A percentile compares a stretch with the other conserved stretches of the same genome.
phyloP scores from a whole-genome alignment of 2,113 vertebrate genomes.

The Sterrhoptilus dennistouni region DNA sequence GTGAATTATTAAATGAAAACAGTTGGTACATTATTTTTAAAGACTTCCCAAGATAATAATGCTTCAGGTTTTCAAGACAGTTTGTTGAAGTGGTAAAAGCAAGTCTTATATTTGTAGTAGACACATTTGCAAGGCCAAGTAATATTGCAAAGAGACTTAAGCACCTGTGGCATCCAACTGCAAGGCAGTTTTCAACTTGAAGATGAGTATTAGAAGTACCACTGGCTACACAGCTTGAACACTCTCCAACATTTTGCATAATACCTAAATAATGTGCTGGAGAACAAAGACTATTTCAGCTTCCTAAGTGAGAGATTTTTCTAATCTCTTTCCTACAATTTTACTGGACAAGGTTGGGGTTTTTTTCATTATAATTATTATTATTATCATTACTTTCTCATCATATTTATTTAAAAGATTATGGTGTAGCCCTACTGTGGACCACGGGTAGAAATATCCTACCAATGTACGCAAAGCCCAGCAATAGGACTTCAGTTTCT shows the following conservation, averaged over 20 bases:
- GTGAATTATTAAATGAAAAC: not conserved
- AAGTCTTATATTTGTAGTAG: not conserved
- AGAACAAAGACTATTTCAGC: not conserved
- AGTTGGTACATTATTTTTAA: not conserved
- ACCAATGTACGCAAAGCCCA: not conserved
- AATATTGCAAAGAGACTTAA: not conserved
- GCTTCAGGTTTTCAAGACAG: not conserved
- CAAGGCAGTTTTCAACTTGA: not conserved
- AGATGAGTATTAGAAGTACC: not conserved
- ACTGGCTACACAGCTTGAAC: not conserved
- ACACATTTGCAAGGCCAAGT: not conserved
- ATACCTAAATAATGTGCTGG: not conserved
- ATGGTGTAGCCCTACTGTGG: constrained; percentile 1
- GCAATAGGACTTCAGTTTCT: constrained; percentile 6
- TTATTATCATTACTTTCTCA: constrained; percentile 13
- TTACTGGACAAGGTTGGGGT: not conserved
- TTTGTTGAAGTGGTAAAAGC: not conserved
- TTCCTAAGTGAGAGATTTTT: not conserved
- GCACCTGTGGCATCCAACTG: not conserved
- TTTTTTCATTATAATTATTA: not conserved
- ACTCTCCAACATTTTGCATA: not conserved
- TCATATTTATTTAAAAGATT: not conserved
- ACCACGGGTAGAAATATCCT: not conserved
- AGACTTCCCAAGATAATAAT: not conserved
- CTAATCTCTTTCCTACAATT: not conserved